phyloP scores from a whole-genome alignment of 2,797 vertebrate genomes.

The Podargus strigoides region DNA sequence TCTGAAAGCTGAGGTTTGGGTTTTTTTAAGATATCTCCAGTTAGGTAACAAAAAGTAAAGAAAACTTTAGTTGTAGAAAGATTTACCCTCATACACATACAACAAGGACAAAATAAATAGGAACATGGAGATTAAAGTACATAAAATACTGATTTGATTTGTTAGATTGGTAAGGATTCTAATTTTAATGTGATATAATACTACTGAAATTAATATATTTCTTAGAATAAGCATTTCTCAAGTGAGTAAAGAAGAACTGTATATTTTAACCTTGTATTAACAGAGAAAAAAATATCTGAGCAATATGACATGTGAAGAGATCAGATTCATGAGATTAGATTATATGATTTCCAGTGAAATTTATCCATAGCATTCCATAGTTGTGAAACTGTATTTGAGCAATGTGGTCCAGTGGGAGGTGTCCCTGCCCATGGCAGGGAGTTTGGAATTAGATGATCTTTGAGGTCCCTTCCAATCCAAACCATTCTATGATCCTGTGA shows the following conservation, averaged over 20 bases:
- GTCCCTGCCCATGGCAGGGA: too few relatives aligned
- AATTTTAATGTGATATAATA: not conserved
- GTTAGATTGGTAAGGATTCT: not conserved
- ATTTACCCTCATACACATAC: not conserved
- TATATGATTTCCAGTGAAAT: not conserved
- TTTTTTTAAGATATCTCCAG: not conserved
- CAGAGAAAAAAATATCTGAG: not conserved
- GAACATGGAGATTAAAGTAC: not conserved
- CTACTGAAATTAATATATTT: not conserved
- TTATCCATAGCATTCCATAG: not conserved
- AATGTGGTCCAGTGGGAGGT: too few relatives aligned
- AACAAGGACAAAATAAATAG: not conserved
- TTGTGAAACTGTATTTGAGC: not conserved
- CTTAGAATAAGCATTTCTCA: not conserved
- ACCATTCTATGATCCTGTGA: too few relatives aligned
- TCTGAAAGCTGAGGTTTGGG: not conserved
- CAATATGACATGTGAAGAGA: not conserved
- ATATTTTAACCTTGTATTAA: not conserved
- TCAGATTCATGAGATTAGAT: not conserved
- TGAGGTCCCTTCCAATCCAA: too few relatives aligned
- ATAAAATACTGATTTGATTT: not conserved
- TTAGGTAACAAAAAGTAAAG: not conserved
- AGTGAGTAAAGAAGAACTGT: not conserved
- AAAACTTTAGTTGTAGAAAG: not conserved
- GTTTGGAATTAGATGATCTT: too few relatives aligned